phyloP scores from a whole-genome alignment of 92 coral and sea anemone species.

The Siderastrea siderea region DNA sequence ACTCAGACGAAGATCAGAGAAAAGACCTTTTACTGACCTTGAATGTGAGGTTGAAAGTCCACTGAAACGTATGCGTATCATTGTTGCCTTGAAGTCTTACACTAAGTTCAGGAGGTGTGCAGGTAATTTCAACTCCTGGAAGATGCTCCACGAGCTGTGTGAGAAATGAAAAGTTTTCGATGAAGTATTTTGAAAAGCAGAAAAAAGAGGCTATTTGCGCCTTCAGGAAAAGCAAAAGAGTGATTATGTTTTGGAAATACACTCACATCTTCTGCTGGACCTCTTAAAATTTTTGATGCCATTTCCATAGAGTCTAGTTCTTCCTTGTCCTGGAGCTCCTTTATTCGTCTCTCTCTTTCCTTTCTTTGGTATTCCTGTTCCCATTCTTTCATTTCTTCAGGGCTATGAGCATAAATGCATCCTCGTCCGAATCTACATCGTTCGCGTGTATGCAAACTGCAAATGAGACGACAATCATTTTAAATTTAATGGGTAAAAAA shows the following conservation, averaged over 20 bases:
- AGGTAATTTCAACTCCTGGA: slow-evolving; percentile 44
- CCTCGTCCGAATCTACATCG: slow-evolving; percentile 74
- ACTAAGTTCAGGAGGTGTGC: slow-evolving; percentile 44
- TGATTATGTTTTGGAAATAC: neutral
- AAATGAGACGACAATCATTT: neutral
- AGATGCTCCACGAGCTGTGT: slow-evolving; percentile 49
- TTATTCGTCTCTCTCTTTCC: neutral
- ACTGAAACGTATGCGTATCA: no score
- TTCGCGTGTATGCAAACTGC: slow-evolving; percentile 35
- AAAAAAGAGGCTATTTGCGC: neutral
- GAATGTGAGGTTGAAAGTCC: no score
- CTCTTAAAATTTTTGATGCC: slow-evolving; percentile 25
- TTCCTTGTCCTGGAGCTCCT: neutral
- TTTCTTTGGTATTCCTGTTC: slow-evolving; percentile 24
- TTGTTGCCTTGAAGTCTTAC: neutral
- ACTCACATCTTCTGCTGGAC: slow-evolving; percentile 35
- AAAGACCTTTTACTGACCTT: no score
- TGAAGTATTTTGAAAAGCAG: no score
- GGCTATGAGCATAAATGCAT: slow-evolving; percentile 74
- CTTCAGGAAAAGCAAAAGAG: neutral
- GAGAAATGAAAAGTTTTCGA: no score
- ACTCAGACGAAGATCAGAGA: no score
- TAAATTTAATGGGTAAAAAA: neutral
- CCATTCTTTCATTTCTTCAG: slow-evolving; percentile 76
- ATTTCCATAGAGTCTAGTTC: slow-evolving; percentile 29